Conservation (phyloP, 2,888 invertebrate genomes). For the Latheticus oryzae region DNA sequence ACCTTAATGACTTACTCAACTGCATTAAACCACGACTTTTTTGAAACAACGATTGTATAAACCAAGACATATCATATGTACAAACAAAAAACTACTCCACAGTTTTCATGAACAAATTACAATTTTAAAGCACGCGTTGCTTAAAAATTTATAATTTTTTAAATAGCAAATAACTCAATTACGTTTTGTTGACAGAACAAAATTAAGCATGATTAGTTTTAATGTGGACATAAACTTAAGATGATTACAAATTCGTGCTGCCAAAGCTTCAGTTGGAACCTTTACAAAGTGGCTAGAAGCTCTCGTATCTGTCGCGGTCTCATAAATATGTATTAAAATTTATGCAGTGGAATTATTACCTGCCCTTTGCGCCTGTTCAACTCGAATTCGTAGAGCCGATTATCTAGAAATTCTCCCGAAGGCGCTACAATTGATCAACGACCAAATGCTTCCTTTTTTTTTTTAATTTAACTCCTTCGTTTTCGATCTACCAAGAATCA, state of each 20-base stretch:
- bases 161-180: no score
- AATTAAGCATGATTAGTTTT: constrained; percentile 22
- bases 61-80: no score
- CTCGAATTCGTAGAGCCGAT: constrained; percentile 52
- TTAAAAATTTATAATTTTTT: no score
- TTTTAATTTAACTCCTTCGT: constrained; percentile 37
- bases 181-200: no score
- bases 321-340: constrained; percentile 65
- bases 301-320: constrained; percentile 54
- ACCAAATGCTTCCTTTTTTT: constrained; percentile 37
- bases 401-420: constrained; percentile 14
- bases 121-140: no score
- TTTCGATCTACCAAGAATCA: constrained; percentile 48
- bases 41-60: constrained; percentile 29
- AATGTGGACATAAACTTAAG: constrained; percentile 28
- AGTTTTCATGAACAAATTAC: no score
- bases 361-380: constrained; percentile 53
- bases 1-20: constrained; percentile 32
- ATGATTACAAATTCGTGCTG: constrained; percentile 44
- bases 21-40: constrained; percentile 29
- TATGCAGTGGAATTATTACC: constrained; percentile 62
- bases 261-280: constrained; percentile 44
- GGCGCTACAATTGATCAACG: constrained; percentile 49
- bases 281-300: constrained; percentile 38
- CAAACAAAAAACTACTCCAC: no score